Conservation (phyloP, 2,113 vertebrate genomes). For the Chlamydotis undulata region DNA sequence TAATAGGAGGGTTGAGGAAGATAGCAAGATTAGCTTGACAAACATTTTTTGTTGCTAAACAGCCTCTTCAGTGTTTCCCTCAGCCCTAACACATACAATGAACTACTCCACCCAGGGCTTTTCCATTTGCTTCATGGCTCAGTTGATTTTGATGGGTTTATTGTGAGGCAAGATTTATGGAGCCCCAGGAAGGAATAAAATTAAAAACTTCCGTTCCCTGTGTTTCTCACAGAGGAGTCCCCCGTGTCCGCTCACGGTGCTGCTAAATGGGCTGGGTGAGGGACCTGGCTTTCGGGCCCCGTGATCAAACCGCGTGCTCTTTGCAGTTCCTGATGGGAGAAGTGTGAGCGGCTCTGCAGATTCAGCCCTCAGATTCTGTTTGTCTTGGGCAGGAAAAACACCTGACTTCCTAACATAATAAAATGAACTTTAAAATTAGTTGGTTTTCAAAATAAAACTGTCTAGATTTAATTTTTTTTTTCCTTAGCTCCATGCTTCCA, state of each 20-base stretch:
- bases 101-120: conserved; percentile 24
- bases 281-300: rapidly evolving
- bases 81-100: not conserved
- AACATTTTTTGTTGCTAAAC: conserved; percentile 55
- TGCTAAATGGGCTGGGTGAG: not conserved
- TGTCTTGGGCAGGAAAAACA: not conserved
- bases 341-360: not conserved
- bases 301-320: not conserved
- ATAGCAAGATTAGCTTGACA: conserved; percentile 34
- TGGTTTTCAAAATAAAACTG: not conserved
- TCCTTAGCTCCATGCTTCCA: not conserved
- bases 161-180: conserved; percentile 51
- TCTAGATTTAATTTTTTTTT: not conserved
- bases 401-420: not conserved
- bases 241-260: rapidly evolving
- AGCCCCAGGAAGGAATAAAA: conserved; percentile 40
- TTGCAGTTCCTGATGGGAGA: rapidly evolving
- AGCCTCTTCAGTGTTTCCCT: not conserved
- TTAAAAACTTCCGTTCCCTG: conserved; percentile 22
- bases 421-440: not conserved
- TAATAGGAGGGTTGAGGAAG: conserved; percentile 38
- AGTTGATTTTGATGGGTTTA: conserved; percentile 51
- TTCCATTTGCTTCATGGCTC: conserved; percentile 53
- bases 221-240: conserved; percentile 4
- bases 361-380: not conserved